A percentile compares a stretch with the other conserved stretches of the same genome.
These are phyloP conservation scores for Stenotaenia linearis DNA, from an alignment of 2,888 invertebrate genomes.

Conservation along the genomic window DNA sequence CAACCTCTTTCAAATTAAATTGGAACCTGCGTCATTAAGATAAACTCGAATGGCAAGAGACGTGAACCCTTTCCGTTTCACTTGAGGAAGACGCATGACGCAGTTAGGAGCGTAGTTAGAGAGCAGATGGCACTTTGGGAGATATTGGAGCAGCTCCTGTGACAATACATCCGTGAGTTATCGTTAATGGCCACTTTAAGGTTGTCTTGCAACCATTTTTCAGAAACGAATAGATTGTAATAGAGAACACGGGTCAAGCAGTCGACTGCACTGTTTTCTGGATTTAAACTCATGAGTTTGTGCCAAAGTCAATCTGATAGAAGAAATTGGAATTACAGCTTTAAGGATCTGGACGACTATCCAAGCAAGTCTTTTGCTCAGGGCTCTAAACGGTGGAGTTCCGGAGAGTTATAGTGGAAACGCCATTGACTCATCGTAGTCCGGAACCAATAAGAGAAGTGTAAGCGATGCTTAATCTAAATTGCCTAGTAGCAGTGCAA, in stretches of 20 bases:
- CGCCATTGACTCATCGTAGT: neutral
- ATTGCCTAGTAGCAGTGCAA: neutral
- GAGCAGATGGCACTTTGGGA: neutral
- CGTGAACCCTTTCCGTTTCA: neutral
- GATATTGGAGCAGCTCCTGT: neutral
- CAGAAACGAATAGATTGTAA: neutral
- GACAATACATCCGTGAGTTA: conserved; percentile 7
- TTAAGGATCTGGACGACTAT: neutral
- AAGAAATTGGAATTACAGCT: neutral
- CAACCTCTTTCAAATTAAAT: neutral
- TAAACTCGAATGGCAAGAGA: neutral
- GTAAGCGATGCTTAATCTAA: neutral
- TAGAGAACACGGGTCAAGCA: neutral
- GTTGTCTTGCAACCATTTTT: neutral
- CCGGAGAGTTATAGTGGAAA: neutral
- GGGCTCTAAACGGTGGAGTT: neutral
- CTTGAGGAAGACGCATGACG: neutral
- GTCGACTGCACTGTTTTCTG: neutral
- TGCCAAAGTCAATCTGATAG: neutral
- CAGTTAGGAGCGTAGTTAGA: neutral
- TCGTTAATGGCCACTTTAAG: conserved; percentile 4
- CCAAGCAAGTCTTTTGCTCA: neutral
- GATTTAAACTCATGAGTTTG: neutral
- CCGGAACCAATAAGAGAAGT: neutral
- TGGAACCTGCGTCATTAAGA: neutral